Percentiles rank a stretch among this genome's conserved stretches.
Evolutionary conservation across 2,797 vertebrate species (phyloP).

Genomic region (Tympanoctomys barrerae): DNA sequence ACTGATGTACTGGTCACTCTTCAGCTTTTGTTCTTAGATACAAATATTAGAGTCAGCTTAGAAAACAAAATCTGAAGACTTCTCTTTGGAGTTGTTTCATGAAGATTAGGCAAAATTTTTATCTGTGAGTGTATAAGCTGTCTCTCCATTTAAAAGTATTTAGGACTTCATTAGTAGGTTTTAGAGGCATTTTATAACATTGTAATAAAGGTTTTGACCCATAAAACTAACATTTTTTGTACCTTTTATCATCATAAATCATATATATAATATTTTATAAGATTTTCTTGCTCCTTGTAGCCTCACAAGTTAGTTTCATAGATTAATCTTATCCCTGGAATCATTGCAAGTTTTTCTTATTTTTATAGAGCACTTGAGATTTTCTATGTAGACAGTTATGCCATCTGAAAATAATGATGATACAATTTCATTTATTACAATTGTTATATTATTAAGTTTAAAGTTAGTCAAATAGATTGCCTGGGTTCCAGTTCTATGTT

Average conservation of each 20-base stretch:
- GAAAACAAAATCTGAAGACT: neutral
- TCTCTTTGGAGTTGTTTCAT: neutral
- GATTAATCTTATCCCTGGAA: conserved; percentile 39
- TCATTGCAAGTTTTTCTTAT: neutral
- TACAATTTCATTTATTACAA: neutral
- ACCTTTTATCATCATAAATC: neutral
- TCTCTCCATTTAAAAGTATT: neutral
- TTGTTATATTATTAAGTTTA: neutral
- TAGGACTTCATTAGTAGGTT: neutral
- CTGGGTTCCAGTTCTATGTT: neutral
- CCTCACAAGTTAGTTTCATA: neutral
- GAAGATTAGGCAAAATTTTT: neutral
- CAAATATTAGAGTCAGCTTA: neutral
- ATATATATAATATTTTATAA: neutral
- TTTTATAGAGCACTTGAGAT: neutral
- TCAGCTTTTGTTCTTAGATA: neutral
- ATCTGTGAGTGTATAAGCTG: neutral
- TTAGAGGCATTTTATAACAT: neutral
- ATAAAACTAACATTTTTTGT: neutral
- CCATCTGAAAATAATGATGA: neutral
- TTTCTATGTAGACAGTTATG: neutral
- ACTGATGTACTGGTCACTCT: neutral
- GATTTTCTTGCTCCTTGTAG: neutral
- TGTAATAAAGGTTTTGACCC: neutral
- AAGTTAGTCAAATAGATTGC: neutral